Conservation (phyloP, 1,140 invertebrate genomes). For the Anadara kagoshimensis region DNA sequence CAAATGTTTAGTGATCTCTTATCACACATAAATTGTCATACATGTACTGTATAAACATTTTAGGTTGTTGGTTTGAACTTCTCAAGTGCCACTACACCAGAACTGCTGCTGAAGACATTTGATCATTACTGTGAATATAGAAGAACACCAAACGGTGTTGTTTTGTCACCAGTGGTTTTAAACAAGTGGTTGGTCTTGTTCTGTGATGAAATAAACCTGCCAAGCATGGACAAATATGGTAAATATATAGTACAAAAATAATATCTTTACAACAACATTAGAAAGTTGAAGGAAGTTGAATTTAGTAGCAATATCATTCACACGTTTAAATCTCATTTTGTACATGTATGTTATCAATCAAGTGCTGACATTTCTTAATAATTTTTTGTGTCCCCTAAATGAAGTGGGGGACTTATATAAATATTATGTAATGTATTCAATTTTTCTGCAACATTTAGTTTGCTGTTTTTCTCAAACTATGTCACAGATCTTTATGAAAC, state of each 20-base stretch:
- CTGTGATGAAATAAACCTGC: constrained; percentile 99
- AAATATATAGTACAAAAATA: constrained; percentile 8
- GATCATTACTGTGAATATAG: constrained; percentile 99
- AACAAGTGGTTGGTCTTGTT: constrained; percentile 99
- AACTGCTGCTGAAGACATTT: constrained; percentile 97
- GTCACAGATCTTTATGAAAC: no score
- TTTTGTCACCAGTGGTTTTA: constrained; percentile 93
- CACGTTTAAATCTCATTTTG: no score
- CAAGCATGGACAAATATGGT: constrained; percentile 93
- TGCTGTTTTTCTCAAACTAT: no score
- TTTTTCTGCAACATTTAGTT: no score
- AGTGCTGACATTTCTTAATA: no score
- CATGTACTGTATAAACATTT: neutral
- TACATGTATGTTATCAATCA: no score
- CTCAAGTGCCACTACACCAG: constrained; percentile 98
- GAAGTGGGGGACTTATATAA: no score
- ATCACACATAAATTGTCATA: no score
- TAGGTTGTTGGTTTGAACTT: constrained; percentile 97
- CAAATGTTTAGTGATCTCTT: no score
- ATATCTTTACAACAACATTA: neutral
- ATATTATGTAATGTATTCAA: no score
- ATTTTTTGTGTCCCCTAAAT: no score
- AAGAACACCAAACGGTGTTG: constrained; percentile 95
- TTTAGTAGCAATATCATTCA: no score
- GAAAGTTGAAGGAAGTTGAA: neutral